phyloP scores from a whole-genome alignment of 2,113 vertebrate species.

The Campylomormyrus numenius region DNA sequence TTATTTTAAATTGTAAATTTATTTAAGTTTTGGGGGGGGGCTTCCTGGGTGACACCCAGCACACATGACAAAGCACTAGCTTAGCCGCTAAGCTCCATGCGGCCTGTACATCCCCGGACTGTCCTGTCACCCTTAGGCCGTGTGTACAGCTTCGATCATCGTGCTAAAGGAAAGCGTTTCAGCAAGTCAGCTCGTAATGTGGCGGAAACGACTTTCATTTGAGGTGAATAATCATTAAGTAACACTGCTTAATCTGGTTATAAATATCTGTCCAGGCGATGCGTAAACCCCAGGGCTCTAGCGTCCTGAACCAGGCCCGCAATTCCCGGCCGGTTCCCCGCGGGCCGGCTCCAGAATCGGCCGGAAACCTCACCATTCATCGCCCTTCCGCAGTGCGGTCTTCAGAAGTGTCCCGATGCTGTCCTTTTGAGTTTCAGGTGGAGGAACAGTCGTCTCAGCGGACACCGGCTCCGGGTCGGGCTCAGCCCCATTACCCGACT shows the following conservation, averaged over 20 bases:
- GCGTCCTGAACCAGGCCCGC: neutral
- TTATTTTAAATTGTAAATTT: neutral
- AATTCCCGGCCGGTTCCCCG: neutral
- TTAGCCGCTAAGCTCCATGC: slow-evolving; percentile 6
- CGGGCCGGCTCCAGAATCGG: neutral
- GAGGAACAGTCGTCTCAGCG: slow-evolving; percentile 54
- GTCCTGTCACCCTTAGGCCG: neutral
- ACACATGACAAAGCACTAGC: slow-evolving; percentile 50
- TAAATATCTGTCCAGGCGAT: neutral
- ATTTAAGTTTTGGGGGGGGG: neutral
- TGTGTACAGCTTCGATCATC: neutral
- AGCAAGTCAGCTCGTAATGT: neutral
- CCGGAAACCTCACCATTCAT: slow-evolving; percentile 60
- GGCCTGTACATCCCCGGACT: slow-evolving; percentile 21
- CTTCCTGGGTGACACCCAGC: slow-evolving; percentile 38
- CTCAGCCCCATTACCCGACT: slow-evolving; percentile 71
- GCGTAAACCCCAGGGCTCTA: neutral
- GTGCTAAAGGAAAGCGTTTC: neutral
- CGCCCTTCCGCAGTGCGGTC: slow-evolving; percentile 62
- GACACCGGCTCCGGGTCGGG: slow-evolving; percentile 64
- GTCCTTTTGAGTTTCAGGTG: slow-evolving; percentile 66
- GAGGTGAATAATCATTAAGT: neutral
- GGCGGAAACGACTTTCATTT: neutral
- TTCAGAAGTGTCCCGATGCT: slow-evolving; percentile 63
- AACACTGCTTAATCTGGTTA: neutral